Base-by-base conservation (phyloP, 2,888 invertebrate genomes). In the Cybosia mesomella region DNA sequence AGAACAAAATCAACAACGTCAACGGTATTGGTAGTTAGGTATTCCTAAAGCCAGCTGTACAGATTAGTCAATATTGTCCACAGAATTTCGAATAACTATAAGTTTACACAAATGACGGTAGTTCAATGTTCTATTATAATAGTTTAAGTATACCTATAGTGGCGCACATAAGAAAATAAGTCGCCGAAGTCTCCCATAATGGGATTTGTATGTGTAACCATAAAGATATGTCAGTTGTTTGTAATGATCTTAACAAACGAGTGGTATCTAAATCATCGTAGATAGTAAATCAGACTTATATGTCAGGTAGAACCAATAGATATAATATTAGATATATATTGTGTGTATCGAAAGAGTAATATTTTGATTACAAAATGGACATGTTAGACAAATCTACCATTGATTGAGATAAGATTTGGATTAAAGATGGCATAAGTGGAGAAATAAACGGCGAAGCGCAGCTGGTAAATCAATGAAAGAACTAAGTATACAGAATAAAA, bases 241-340 rank as follows among this genome's bases (percentile, higher is more conserved):
- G 10, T 67, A 72, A 22, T 55, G 58, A 70, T 66, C n/a, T 32
- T 58, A 34, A 28, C 28, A 28, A 43, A 70, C 73, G 67, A 58
- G 8, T 28, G 63, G 81, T 75, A 79, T 79, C 79, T 36, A 13
- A 64, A 65, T 32, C 11, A 69, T 61, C 65, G 66, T 5, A 63
- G 80, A 81, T 81, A 81, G 58, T 49, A 64, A 74, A 74, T 76
- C 72, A 66, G 68, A 76, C 74, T 68, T 59, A 54, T 61, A 18
- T 59, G 49, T 58, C 36, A 71, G 80, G 81, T 81, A 76, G 67
- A 72, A n/a, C 18, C 15, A 59, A 54, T 62, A 61, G 36, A 39
- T 67, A 58, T n/a, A n/a, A n/a, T n/a, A n/a, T n/a, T n/a, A n/a
- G n/a, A n/a, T n/a, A n/a, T n/a, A n/a, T n/a, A 49, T 22, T 55